phyloP scores from a whole-genome alignment of 1,140 invertebrate species.

The Sinella curviseta region DNA sequence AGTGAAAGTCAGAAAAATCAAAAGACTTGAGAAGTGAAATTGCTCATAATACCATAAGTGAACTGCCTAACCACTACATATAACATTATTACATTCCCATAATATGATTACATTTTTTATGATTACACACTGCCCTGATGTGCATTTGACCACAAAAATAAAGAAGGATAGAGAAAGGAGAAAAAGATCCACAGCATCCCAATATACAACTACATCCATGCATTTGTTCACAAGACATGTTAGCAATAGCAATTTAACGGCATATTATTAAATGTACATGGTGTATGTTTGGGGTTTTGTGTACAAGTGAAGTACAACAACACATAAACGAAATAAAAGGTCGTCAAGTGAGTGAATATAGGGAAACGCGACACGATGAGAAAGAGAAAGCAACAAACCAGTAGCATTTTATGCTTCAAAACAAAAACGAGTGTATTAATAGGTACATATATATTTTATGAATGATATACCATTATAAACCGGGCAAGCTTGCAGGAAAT shows the following conservation, averaged over 20 bases:
- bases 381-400: too few species aligned
- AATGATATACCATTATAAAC: too few species aligned
- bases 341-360: neutral
- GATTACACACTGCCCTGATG: neutral
- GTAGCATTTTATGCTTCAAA: too few species aligned
- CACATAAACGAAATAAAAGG: slow-evolving; percentile 6
- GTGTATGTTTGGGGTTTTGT: too few species aligned
- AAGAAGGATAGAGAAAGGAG: too few species aligned
- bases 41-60: neutral
- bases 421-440: neutral
- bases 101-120: neutral
- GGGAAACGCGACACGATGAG: too few species aligned
- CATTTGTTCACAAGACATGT: neutral
- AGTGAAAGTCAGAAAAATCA: neutral
- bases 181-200: too few species aligned
- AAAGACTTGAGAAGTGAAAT: neutral
- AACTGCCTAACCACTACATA: too few species aligned
- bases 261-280: neutral
- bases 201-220: too few species aligned
- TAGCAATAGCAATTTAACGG: neutral
- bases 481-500: too few species aligned
- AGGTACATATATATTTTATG: too few species aligned
- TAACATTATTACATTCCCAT: neutral
- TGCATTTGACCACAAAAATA: too few species aligned
- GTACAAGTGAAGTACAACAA: neutral